Percentiles rank a stretch among this genome's conserved stretches.
These are phyloP conservation scores for Athrips mouffetella DNA, from an alignment of 2,888 invertebrate genomes.

Conservation along the genomic window DNA sequence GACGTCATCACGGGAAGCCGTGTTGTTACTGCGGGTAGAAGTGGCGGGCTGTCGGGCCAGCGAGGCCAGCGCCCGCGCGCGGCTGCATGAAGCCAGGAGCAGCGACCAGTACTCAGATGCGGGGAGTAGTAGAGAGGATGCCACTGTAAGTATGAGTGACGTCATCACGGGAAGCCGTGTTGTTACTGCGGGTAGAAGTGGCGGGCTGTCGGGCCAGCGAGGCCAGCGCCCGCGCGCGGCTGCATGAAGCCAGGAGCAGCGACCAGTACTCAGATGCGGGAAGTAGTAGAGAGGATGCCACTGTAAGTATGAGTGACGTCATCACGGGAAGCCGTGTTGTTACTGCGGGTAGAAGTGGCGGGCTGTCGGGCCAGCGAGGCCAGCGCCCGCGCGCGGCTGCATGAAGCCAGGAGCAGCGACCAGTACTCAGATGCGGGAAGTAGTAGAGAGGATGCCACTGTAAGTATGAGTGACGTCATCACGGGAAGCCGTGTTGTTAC, in stretches of 20 bases:
- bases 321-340: no score
- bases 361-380: no score
- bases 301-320: slow-evolving; percentile 8
- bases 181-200: slow-evolving; percentile 35
- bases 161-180: slow-evolving; percentile 34
- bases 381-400: no score
- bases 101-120: slow-evolving; percentile 29
- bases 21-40: slow-evolving; percentile 34
- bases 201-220: slow-evolving; percentile 26
- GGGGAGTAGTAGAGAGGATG: slow-evolving; percentile 25
- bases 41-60: slow-evolving; percentile 27
- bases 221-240: slow-evolving; percentile 27
- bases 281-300: slow-evolving; percentile 21
- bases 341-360: no score
- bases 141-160: slow-evolving; percentile 12
- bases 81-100: slow-evolving; percentile 22
- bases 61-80: slow-evolving; percentile 27
- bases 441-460: no score
- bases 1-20: slow-evolving; percentile 33
- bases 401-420: no score
- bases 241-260: slow-evolving; percentile 21
- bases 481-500: no score
- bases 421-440: no score
- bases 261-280: slow-evolving; percentile 32
- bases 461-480: no score